These are phyloP conservation scores for Chaetodon auriga DNA, from an alignment of 2,113 vertebrate genomes.

Conservation along the genomic window DNA sequence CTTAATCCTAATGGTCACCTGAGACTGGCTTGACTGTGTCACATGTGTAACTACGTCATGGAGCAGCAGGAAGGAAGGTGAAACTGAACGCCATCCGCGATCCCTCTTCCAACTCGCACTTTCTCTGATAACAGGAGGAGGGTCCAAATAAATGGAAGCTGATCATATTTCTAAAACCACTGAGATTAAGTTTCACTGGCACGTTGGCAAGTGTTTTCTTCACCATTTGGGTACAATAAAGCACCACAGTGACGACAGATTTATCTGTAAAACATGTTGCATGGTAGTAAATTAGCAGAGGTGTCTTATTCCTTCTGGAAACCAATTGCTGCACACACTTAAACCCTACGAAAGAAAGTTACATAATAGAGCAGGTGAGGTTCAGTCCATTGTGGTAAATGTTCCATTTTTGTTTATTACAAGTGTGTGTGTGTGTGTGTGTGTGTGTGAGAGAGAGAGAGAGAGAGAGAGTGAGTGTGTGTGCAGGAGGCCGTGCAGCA, in stretches of 20 bases:
- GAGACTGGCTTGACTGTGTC: slow-evolving; percentile 30
- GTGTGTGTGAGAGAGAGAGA: not conserved
- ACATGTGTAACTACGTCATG: slow-evolving; percentile 59
- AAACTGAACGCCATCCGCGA: slow-evolving; percentile 56
- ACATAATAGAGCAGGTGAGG: not conserved
- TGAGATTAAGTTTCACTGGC: not conserved
- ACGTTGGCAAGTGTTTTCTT: not conserved
- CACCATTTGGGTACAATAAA: not conserved
- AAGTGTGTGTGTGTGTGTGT: not conserved
- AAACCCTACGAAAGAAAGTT: not conserved
- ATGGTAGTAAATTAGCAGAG: not conserved
- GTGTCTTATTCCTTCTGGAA: not conserved
- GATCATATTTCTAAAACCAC: slow-evolving; percentile 63
- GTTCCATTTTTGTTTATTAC: not conserved
- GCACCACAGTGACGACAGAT: not conserved
- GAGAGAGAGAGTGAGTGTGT: too few relatives aligned
- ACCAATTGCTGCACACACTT: not conserved
- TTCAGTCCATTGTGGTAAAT: not conserved
- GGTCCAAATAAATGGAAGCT: slow-evolving; percentile 21
- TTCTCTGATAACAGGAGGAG: slow-evolving; percentile 36
- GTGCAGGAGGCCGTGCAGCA: slow-evolving; percentile 46
- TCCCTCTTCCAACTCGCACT: not conserved
- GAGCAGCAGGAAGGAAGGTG: slow-evolving; percentile 56
- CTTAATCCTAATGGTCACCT: slow-evolving; percentile 18
- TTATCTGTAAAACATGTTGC: not conserved